phyloP scores from a whole-genome alignment of 92 coral and sea anemone genomes.

The Zoanthus gigantus region DNA sequence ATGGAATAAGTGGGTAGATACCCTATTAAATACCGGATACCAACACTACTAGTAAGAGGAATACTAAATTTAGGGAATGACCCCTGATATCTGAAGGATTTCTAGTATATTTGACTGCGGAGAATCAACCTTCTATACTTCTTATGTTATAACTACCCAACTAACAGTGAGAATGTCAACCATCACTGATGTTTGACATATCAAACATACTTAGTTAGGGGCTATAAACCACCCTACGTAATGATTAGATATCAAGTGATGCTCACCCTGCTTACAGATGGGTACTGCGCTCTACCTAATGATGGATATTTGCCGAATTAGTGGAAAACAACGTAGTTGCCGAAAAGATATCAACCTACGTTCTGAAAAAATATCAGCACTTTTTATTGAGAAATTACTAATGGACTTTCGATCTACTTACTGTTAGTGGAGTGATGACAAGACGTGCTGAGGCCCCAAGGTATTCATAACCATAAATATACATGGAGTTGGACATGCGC shows the following conservation, averaged over 20 bases:
- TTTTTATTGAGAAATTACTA: background rate
- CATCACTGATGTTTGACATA: background rate
- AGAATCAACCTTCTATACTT: no score
- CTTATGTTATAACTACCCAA: background rate
- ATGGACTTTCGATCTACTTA: constrained; percentile 41
- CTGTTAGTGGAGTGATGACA: constrained; percentile 97
- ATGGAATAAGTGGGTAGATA: no score
- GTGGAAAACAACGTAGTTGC: background rate
- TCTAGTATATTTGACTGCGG: no score
- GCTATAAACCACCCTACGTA: background rate
- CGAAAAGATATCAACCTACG: background rate
- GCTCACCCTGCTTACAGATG: background rate
- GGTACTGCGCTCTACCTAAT: background rate
- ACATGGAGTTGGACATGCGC: constrained; percentile 99
- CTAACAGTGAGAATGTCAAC: background rate
- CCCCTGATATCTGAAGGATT: no score
- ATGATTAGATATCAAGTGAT: background rate
- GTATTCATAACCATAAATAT: constrained; percentile 98
- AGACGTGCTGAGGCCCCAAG: constrained; percentile 97
- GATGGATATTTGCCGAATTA: background rate
- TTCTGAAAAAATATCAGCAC: background rate
- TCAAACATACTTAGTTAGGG: no score
- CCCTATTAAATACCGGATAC: background rate
- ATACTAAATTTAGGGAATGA: no score
- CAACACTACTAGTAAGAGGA: background rate